Conservation (phyloP, 2,888 invertebrate species). For the Smittia aterrima region DNA sequence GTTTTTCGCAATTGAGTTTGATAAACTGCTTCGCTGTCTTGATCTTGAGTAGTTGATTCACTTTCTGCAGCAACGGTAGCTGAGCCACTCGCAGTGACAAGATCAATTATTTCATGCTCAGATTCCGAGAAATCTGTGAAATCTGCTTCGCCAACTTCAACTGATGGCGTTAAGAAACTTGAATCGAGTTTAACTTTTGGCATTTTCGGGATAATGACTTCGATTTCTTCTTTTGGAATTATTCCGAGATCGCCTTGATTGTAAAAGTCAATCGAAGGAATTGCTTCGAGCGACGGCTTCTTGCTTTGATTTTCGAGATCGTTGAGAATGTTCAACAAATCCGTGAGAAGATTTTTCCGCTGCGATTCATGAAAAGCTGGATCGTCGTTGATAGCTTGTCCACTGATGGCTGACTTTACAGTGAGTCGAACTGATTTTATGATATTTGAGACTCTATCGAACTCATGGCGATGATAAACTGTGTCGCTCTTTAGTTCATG, state of each 20-base stretch:
- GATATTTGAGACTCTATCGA: slow-evolving; percentile 58
- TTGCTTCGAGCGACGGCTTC: not conserved
- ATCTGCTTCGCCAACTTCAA: not conserved
- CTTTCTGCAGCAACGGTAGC: not conserved
- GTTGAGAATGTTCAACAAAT: slow-evolving; percentile 52
- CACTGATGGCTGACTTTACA: slow-evolving; percentile 60
- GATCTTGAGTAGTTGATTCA: not conserved
- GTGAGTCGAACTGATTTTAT: slow-evolving; percentile 63
- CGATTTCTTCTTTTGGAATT: not conserved
- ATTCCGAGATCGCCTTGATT: slow-evolving; percentile 26
- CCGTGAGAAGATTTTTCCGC: slow-evolving; percentile 59
- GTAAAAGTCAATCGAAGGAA: slow-evolving; percentile 22
- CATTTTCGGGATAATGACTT: not conserved
- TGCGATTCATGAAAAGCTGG: slow-evolving; percentile 56
- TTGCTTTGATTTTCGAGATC: slow-evolving; percentile 6
- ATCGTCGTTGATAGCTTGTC: slow-evolving; percentile 49
- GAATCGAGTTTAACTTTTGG: not conserved
- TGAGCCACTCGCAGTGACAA: slow-evolving; percentile 10
- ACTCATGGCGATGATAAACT: slow-evolving; percentile 57
- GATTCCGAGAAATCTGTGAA: not conserved
- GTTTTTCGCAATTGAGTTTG: not conserved
- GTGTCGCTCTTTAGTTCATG: slow-evolving; percentile 55
- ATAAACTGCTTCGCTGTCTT: not conserved
- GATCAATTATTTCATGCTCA: not conserved
- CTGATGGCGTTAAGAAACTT: not conserved